Evolutionary conservation across 1,140 invertebrate species (phyloP), one percentile per base, ranked within the genome.

Genomic region (Tetragnatha versicolor): DNA sequence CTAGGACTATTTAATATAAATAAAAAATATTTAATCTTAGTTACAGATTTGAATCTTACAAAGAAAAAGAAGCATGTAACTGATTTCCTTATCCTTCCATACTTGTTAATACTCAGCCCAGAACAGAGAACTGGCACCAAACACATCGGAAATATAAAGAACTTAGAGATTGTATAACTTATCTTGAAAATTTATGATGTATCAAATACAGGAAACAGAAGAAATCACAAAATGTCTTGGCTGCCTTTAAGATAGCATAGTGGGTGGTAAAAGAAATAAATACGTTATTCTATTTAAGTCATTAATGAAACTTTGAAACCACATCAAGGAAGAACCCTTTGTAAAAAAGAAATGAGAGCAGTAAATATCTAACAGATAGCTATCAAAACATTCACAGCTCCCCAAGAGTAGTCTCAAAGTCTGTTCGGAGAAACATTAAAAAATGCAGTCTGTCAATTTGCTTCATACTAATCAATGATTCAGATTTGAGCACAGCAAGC

Each of bases 1-100:
- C 5, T 5, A 10, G 5, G 5, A 51, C 49, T 29, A 61, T 0
- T 65, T 22, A 29, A 76, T 76, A 76, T 76, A 76, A 76, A 76
- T 76, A 76, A 76, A 76, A 76, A 76, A 76, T 76, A 76, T 76
- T 76, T 76, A 76, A 76, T 76, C 73, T 76, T 76, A 65, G 47
- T 51, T 76, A 76, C 61, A 76, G 58, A 65, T 76, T 76, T 61
- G 60, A 49, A 76, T 47, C 53, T 76, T 66, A 76, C 73, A 76
- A 65, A 65, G 60, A 29, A 65, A 65, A 76, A 69, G 58, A 35
- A 20, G 17, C 47, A 33, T 61, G 45, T 39, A 53, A 73, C 69
- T 73, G 69, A 73, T 73, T 73, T 45, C 25, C 42, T 22, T 60
- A 73, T 66, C 33, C 31, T 61, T 63, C 60, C 53, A 61, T 35